Evolutionary conservation across 1,140 invertebrate species (phyloP).

Genomic region (Papilio aristodemus): DNA sequence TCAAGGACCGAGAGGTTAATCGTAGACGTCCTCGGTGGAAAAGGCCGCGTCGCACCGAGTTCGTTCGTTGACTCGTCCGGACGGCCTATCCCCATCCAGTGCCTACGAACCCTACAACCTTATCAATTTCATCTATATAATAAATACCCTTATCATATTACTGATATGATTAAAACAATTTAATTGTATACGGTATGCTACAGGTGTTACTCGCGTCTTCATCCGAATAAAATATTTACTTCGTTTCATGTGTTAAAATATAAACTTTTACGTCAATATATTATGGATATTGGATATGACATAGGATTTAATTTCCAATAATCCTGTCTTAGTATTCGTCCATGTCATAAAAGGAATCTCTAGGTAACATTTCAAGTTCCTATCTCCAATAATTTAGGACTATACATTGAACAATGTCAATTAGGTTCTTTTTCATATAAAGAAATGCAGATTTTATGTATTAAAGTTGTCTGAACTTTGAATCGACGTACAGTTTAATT

Average conservation of each 20-base stretch:
- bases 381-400: too few relatives aligned
- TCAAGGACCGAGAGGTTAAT: conserved; percentile 31
- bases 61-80: conserved; percentile 27
- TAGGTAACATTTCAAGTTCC: too few relatives aligned
- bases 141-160: neutral
- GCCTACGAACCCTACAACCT: conserved; percentile 1
- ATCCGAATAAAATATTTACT: too few relatives aligned
- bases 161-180: neutral
- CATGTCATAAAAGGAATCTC: too few relatives aligned
- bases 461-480: conserved; percentile 29
- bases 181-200: neutral
- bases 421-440: neutral
- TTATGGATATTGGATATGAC: too few relatives aligned
- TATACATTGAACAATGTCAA: too few relatives aligned
- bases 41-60: conserved; percentile 16
- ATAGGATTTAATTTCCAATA: too few relatives aligned
- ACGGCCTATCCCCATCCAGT: neutral
- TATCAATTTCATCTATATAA: neutral
- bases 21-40: conserved; percentile 30
- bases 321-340: too few relatives aligned
- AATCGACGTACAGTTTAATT: conserved; percentile 8
- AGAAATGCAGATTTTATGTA: conserved; percentile 9
- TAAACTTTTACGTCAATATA: too few relatives aligned
- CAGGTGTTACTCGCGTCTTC: neutral
- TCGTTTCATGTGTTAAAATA: too few relatives aligned